Percentiles rank a stretch among this genome's conserved stretches.
phyloP scores from a whole-genome alignment of 1,140 invertebrate genomes.

The Branchinecta lynchi region DNA sequence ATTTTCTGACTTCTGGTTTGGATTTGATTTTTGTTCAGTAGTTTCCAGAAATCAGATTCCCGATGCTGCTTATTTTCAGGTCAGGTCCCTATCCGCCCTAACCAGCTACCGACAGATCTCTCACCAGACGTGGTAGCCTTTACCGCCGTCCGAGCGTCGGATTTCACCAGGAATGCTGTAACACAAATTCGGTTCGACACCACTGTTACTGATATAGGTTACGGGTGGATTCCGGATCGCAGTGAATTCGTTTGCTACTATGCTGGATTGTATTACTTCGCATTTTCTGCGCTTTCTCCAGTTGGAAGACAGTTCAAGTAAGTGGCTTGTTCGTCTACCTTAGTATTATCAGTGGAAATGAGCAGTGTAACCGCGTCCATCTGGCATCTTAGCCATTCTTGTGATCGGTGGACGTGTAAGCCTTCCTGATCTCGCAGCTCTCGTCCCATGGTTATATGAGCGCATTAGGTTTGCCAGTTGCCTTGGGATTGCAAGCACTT shows the following conservation, averaged over 20 bases:
- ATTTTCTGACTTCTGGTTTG: no score
- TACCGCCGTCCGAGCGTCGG: slow-evolving; percentile 25
- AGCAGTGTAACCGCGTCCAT: no score
- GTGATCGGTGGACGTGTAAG: no score
- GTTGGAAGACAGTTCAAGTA: slow-evolving; percentile 21
- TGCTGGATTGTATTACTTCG: slow-evolving; percentile 38
- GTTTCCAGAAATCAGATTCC: no score
- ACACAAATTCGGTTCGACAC: slow-evolving; percentile 25
- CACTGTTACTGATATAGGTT: slow-evolving; percentile 33
- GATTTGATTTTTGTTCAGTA: no score
- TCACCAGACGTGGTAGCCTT: slow-evolving; percentile 20
- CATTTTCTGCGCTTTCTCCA: slow-evolving; percentile 30
- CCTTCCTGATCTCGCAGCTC: no score
- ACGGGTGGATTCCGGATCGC: slow-evolving; percentile 35
- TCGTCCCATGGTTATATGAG: no score
- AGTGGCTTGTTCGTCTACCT: not conserved
- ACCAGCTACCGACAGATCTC: slow-evolving; percentile 14
- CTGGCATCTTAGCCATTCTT: no score
- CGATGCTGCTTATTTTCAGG: not conserved
- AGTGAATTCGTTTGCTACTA: slow-evolving; percentile 38
- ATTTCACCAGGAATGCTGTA: slow-evolving; percentile 20
- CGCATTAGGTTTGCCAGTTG: no score
- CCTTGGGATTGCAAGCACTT: no score
- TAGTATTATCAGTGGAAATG: no score
- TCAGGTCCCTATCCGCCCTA: slow-evolving; percentile 27